These are phyloP conservation scores for Pedionomus torquatus DNA, from an alignment of 2,113 vertebrate genomes.

Conservation along the genomic window DNA sequence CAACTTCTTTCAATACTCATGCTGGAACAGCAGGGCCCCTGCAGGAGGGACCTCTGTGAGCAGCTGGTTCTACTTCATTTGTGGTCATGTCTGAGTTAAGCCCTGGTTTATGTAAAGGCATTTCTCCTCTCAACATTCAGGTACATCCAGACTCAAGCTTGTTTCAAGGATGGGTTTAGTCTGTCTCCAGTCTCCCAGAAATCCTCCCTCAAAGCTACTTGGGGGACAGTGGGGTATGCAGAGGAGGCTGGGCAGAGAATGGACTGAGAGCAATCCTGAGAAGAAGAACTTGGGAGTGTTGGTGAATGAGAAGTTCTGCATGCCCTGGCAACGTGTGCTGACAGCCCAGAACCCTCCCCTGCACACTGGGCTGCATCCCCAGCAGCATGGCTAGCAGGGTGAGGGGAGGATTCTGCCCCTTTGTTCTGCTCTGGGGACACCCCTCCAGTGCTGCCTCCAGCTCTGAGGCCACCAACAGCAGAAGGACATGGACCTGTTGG, in stretches of 20 bases:
- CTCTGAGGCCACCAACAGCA: not conserved
- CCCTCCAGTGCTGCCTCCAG: not conserved
- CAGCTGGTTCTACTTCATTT: not conserved
- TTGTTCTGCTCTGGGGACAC: not conserved
- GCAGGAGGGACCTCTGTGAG: not conserved
- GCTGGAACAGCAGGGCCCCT: not conserved
- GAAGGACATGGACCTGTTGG: not conserved
- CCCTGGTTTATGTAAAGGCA: accelerated
- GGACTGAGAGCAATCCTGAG: too few species aligned
- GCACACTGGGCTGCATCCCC: not conserved
- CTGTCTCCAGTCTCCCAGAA: not conserved
- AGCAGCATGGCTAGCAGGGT: not conserved
- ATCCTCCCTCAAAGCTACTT: not conserved
- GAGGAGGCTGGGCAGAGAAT: not conserved
- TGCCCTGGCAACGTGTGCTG: too few species aligned
- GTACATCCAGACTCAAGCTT: not conserved
- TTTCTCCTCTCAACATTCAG: not conserved
- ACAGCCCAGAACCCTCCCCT: not conserved
- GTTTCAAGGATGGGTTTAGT: not conserved
- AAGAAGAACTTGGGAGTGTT: too few species aligned
- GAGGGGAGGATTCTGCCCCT: not conserved
- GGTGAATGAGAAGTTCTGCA: too few species aligned
- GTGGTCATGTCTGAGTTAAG: accelerated
- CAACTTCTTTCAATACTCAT: accelerated
- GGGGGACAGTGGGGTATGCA: accelerated